Conservation (phyloP, 2,888 invertebrate genomes). For the Argynnis bischoffii region DNA sequence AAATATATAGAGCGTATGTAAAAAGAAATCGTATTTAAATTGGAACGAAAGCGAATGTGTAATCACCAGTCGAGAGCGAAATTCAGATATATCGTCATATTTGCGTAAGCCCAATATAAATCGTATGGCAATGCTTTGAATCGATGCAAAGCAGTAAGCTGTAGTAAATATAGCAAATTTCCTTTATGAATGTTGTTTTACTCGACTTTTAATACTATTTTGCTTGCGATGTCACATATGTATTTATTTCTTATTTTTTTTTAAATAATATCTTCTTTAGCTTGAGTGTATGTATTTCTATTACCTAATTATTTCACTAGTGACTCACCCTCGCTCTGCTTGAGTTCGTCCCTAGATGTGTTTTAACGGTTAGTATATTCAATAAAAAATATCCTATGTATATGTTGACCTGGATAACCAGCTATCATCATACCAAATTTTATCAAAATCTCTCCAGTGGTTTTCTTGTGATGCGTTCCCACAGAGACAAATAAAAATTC, state of each 20-base stretch:
- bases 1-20: not conserved
- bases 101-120: slow-evolving; percentile 20
- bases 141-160: slow-evolving; percentile 11
- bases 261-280: too few species aligned
- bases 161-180: slow-evolving; percentile 16
- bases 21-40: not conserved
- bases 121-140: slow-evolving; percentile 13
- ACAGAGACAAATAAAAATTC: too few species aligned
- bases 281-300: too few species aligned
- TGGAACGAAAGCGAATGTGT: slow-evolving; percentile 14
- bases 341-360: too few species aligned
- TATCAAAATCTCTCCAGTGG: too few species aligned
- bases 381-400: too few species aligned
- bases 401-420: too few species aligned
- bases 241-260: not conserved
- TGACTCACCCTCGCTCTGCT: too few species aligned
- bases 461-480: too few species aligned
- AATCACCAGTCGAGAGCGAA: slow-evolving; percentile 17
- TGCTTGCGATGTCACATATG: not conserved
- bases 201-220: slow-evolving; percentile 7
- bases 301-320: too few species aligned
- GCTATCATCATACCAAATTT: too few species aligned
- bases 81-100: slow-evolving; percentile 17
- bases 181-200: slow-evolving; percentile 14
- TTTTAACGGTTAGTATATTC: too few species aligned